Conservation (phyloP, 2,113 vertebrate genomes). For the Mugil cephalus region DNA sequence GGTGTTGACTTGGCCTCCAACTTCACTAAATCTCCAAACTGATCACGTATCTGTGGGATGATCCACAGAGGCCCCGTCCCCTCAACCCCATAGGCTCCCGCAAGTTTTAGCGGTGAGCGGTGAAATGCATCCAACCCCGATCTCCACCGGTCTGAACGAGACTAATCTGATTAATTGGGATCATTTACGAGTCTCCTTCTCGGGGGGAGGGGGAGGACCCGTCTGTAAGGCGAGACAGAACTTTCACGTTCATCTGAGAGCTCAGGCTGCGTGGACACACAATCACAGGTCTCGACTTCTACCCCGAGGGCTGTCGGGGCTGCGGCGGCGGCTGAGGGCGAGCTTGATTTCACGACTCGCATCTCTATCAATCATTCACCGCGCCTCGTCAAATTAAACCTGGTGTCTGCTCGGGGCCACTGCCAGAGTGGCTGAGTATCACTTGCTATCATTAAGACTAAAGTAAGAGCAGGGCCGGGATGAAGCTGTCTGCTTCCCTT, state of each 20-base stretch:
- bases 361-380: constrained; percentile 55
- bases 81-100: no score
- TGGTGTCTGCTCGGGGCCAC: neutral
- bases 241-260: constrained; percentile 31
- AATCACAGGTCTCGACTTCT: constrained; percentile 44
- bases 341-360: constrained; percentile 28
- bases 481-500: constrained; percentile 33
- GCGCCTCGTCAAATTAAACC: constrained; percentile 28
- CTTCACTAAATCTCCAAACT: no score
- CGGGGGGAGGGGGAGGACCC: neutral
- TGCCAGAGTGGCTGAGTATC: neutral
- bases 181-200: constrained; percentile 45
- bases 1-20: no score
- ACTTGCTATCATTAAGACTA: constrained; percentile 32
- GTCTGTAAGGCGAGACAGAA: constrained; percentile 33
- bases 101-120: no score
- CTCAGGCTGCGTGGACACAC: neutral
- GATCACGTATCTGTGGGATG: no score
- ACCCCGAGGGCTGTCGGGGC: constrained; percentile 24
- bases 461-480: constrained; percentile 24
- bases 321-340: neutral
- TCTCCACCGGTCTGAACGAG: neutral
- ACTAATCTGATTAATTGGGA: constrained; percentile 45
- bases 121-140: no score
- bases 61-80: no score